A percentile compares a stretch with the other conserved stretches of the same genome.
Conservation (phyloP, 2,888 invertebrate species). For the Phengaris alcon region DNA sequence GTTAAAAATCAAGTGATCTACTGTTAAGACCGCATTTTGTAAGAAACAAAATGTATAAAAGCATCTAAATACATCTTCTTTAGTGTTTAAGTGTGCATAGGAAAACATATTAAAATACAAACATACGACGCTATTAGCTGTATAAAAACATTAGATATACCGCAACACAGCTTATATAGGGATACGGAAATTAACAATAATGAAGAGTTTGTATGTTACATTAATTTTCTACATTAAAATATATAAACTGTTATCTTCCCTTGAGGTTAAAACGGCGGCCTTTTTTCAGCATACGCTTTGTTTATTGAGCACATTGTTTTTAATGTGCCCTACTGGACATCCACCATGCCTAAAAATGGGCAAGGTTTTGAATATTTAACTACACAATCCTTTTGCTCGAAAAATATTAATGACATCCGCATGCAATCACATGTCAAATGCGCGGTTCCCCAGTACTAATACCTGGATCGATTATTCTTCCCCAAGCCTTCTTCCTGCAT, state of each 20-base stretch:
- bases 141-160: neutral
- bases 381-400: neutral
- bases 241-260: constrained; percentile 8
- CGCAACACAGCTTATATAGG: neutral
- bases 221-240: constrained; percentile 22
- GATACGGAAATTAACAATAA: constrained; percentile 19
- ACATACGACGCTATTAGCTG: neutral
- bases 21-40: too few relatives aligned
- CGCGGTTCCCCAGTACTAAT: too few relatives aligned
- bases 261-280: neutral
- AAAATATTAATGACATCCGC: neutral
- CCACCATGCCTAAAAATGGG: neutral
- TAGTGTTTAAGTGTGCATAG: too few relatives aligned
- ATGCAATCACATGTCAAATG: neutral
- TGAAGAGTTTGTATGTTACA: constrained; percentile 7
- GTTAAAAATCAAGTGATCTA: too few relatives aligned
- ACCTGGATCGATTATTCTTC: too few relatives aligned
- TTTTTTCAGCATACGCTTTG: constrained; percentile 20
- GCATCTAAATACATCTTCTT: too few relatives aligned
- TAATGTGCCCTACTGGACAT: constrained; percentile 24
- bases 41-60: too few relatives aligned
- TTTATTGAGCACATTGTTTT: constrained; percentile 22
- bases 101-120: too few relatives aligned
- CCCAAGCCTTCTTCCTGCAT: too few relatives aligned
- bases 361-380: constrained; percentile 13